Evolutionary conservation across 1,140 invertebrate species (phyloP).

Genomic region (Caenorhabditis latens): DNA sequence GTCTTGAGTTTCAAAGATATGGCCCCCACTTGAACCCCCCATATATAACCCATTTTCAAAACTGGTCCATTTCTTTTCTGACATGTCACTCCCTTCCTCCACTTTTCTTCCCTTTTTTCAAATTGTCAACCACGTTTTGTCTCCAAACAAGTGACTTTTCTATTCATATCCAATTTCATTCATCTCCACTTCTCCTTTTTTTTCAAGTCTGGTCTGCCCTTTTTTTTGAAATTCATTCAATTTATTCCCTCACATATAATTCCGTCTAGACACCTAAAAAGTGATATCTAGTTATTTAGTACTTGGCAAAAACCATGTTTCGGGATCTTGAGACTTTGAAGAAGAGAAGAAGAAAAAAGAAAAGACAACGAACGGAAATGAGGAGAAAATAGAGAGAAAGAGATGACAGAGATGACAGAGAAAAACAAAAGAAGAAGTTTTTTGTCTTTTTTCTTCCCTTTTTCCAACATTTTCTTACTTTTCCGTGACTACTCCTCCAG

Average conservation of each 20-base stretch:
- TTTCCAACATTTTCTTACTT: neutral
- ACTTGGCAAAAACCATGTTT: too few species aligned
- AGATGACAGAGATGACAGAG: neutral
- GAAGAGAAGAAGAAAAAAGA: neutral
- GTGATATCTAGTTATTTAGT: neutral
- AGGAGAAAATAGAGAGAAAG: neutral
- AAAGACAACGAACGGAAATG: neutral
- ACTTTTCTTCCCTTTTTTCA: neutral
- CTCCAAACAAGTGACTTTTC: slow-evolving; percentile 14
- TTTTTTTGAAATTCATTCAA: slow-evolving; percentile 2
- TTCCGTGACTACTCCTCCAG: neutral
- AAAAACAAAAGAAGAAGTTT: slow-evolving; percentile 26
- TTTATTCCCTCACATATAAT: neutral
- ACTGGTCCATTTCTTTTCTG: neutral
- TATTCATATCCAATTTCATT: slow-evolving; percentile 50
- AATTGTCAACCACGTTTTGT: too few species aligned
- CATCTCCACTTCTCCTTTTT: neutral
- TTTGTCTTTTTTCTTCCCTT: neutral
- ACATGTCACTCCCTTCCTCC: neutral
- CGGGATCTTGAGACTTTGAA: neutral
- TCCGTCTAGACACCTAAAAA: slow-evolving; percentile 31
- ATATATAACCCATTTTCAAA: neutral
- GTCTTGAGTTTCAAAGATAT: neutral
- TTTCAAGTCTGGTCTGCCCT: neutral
- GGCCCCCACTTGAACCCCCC: neutral